Evolutionary conservation across 2,113 vertebrate genomes (phyloP).

Genomic region (Pandion haliaetus): DNA sequence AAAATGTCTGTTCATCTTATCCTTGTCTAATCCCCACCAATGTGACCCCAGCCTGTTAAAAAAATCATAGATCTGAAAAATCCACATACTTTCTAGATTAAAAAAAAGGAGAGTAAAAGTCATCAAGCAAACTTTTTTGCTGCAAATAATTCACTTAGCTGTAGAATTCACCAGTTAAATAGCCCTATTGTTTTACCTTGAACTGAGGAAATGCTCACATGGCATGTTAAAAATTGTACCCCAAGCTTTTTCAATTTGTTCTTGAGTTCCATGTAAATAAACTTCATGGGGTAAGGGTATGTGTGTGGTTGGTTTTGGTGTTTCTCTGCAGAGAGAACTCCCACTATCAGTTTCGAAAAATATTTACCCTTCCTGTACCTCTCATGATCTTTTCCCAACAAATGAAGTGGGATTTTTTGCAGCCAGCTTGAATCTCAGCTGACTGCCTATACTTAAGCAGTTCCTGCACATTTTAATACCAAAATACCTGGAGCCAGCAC

Average conservation of each 20-base stretch:
- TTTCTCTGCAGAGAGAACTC: background rate
- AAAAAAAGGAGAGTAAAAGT: background rate
- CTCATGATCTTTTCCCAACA: background rate
- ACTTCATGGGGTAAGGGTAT: accelerated
- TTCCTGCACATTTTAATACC: background rate
- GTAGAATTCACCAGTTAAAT: background rate
- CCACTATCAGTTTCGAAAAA: conserved; percentile 14
- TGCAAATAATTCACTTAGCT: background rate
- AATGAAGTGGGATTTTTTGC: background rate
- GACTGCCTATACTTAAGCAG: background rate
- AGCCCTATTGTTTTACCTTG: background rate
- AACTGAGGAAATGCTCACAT: background rate
- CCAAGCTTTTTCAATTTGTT: background rate
- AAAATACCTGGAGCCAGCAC: background rate
- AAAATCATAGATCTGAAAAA: background rate
- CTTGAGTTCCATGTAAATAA: background rate
- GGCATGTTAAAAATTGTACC: background rate
- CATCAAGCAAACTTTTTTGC: background rate
- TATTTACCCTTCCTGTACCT: background rate
- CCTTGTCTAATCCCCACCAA: background rate
- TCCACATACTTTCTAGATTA: background rate
- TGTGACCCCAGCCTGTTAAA: background rate
- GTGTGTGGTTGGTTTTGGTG: background rate
- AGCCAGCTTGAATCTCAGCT: background rate
- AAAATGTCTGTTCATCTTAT: background rate